Conservation (phyloP, 35 echinoderm and acorn worm species). For the Ophioderma brevispina region DNA sequence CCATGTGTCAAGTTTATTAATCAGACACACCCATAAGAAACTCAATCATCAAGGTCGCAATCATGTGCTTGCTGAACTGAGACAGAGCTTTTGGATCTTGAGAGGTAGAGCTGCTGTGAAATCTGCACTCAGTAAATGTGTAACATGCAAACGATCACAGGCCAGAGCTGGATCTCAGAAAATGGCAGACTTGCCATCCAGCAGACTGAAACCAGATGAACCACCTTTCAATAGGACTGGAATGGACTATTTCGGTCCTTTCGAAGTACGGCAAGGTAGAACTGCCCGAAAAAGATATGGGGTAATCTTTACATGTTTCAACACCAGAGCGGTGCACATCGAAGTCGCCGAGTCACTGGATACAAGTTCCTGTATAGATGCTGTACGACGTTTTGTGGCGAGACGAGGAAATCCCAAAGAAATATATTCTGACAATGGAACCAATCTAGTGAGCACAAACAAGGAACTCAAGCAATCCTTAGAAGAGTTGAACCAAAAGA, state of each 20-base stretch:
- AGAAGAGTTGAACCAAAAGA: slow-evolving; percentile 29
- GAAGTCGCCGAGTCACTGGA: slow-evolving; percentile 25
- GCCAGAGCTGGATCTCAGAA: slow-evolving; percentile 2
- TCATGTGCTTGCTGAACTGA: slow-evolving; percentile 34
- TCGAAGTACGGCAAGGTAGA: neutral
- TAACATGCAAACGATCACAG: slow-evolving; percentile 1
- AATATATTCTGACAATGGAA: slow-evolving; percentile 50
- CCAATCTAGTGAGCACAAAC: slow-evolving; percentile 55
- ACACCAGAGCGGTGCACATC: slow-evolving; percentile 32
- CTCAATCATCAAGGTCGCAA: slow-evolving; percentile 49
- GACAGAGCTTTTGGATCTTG: slow-evolving; percentile 26
- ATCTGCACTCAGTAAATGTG: neutral
- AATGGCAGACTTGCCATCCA: slow-evolving; percentile 53
- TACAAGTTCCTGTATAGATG: slow-evolving; percentile 48
- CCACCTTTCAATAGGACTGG: slow-evolving; percentile 28
- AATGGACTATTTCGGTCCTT: slow-evolving; percentile 39
- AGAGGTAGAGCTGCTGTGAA: neutral
- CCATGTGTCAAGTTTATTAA: slow-evolving; percentile 37
- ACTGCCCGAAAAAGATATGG: slow-evolving; percentile 8
- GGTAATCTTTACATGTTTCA: slow-evolving; percentile 18
- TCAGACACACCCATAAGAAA: slow-evolving; percentile 32
- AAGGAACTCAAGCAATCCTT: slow-evolving; percentile 23
- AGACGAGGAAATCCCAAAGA: neutral
- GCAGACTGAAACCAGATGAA: slow-evolving; percentile 11
- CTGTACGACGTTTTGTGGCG: slow-evolving; percentile 42